These are phyloP conservation scores for Raillietiella orientalis DNA, from an alignment of 2,888 invertebrate genomes.

Conservation along the genomic window DNA sequence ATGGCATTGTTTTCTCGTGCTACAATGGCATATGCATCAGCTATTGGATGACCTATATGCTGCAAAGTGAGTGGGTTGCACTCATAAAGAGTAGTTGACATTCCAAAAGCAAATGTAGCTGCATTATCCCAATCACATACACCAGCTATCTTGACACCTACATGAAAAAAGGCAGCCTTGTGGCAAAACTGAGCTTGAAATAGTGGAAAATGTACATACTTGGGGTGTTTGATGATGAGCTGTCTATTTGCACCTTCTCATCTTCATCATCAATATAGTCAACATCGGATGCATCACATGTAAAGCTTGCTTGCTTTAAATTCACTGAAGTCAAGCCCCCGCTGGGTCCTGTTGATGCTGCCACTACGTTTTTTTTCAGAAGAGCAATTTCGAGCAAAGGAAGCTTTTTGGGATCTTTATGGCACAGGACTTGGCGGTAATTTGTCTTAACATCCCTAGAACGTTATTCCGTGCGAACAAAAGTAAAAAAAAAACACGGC, in stretches of 20 bases:
- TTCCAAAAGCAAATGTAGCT: conserved; percentile 25
- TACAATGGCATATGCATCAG: conserved; percentile 49
- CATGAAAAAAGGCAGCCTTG: conserved; percentile 3
- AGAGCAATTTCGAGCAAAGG: conserved; percentile 19
- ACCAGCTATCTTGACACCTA: conserved; percentile 14
- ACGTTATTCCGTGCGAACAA: conserved; percentile 11
- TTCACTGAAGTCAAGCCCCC: conserved; percentile 41
- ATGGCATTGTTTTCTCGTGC: conserved; percentile 32
- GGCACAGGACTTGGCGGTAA: conserved; percentile 21
- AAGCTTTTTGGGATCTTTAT: conserved; percentile 33
- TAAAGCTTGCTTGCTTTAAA: conserved; percentile 17
- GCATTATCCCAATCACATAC: conserved; percentile 22
- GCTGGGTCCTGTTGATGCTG: conserved; percentile 47
- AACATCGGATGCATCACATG: conserved; percentile 28
- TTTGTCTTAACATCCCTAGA: neutral
- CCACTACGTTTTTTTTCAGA: conserved; percentile 20
- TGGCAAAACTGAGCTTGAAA: neutral
- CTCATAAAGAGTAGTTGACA: conserved; percentile 47
- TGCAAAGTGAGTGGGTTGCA: conserved; percentile 25
- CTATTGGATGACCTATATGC: conserved; percentile 43
- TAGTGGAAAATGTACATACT: neutral
- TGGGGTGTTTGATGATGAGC: too few species aligned
- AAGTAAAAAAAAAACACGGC: neutral
- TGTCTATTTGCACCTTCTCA: conserved; percentile 9
- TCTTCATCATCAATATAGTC: conserved; percentile 30